Evolutionary conservation across 2,888 invertebrate species (phyloP), one percentile per base, ranked within the genome.

Genomic region (Sarcophaga caerulescens): DNA sequence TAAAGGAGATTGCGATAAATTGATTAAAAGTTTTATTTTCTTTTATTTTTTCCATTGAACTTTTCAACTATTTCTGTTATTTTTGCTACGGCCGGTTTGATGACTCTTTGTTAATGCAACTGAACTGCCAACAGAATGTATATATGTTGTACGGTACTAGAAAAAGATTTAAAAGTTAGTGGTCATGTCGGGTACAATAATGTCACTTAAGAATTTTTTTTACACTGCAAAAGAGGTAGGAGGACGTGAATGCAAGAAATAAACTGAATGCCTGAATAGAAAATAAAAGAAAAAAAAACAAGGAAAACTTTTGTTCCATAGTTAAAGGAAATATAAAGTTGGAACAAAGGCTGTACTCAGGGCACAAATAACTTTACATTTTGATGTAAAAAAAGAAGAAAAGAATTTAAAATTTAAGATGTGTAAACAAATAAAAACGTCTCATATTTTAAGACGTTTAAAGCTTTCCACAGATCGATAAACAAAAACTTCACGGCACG

Each of bases 1-100:
- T 86, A 71, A 66, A 66, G 77, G 74, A 81, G 84, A 84, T 86
- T 82, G 84, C 76, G 80, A 77, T 85, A 84, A 85, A 87, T 87
- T 87, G 80, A 82, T 87, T 87, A 82, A 79, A 84, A 82, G 73
- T 80, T 87, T 77, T n/a, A 47, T 68, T 77, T 23, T 75, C 23
- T 62, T 65, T 23, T 70, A 65, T 59, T 52, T 52, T 69, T 14
- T 70, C 52, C 52, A 23, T 73, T 65, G 35, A 63, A 69, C 19
- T 35, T n/a, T 60, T 17, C 25, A 63, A 75, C 45, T 60, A 75
- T 65, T 63, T 78, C 45, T 63, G 23, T 12, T 66, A 63, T 44
- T 70, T 71, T 71, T 62, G 45, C 19, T 6, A 35, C 35, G 23
- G 14, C 63, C 23, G 21, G 17, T 25, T 14, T 35, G 65, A 52